Conservation (phyloP, 2,113 vertebrate genomes). For the Willisornis vidua region DNA sequence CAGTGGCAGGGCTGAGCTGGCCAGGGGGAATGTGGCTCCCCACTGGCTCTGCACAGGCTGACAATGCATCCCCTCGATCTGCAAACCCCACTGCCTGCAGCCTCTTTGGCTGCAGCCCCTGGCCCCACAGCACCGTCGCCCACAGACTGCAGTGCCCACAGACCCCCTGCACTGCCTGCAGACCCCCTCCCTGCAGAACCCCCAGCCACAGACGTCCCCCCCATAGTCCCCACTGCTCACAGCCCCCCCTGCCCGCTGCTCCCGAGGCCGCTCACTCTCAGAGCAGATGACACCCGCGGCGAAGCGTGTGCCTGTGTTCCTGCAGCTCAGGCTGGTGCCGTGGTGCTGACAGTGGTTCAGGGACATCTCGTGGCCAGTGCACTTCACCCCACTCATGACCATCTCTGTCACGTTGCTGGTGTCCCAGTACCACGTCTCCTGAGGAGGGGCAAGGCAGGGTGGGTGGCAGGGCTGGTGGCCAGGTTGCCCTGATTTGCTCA, state of each 20-base stretch:
- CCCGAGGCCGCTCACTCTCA: conserved; percentile 84
- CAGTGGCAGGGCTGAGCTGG: not conserved
- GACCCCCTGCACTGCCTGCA: not conserved
- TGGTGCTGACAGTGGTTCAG: conserved; percentile 91
- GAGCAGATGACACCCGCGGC: conserved; percentile 96
- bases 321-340: conserved; percentile 81
- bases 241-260: not conserved
- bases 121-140: not conserved
- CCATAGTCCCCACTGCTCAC: accelerated
- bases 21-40: accelerated
- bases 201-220: not conserved
- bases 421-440: conserved; percentile 99
- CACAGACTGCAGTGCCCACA: not conserved
- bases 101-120: not conserved
- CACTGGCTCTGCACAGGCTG: accelerated
- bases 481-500: accelerated
- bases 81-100: not conserved
- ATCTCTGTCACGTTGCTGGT: conserved; percentile 90
- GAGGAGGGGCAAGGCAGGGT: not conserved
- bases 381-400: conserved; percentile 92
- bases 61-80: no score
- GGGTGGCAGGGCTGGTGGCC: not conserved
- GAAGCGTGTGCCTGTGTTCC: conserved; percentile 82
- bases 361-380: conserved; percentile 86
- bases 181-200: not conserved